Conservation (phyloP, 2,888 invertebrate genomes). For the Tachina grossa region DNA sequence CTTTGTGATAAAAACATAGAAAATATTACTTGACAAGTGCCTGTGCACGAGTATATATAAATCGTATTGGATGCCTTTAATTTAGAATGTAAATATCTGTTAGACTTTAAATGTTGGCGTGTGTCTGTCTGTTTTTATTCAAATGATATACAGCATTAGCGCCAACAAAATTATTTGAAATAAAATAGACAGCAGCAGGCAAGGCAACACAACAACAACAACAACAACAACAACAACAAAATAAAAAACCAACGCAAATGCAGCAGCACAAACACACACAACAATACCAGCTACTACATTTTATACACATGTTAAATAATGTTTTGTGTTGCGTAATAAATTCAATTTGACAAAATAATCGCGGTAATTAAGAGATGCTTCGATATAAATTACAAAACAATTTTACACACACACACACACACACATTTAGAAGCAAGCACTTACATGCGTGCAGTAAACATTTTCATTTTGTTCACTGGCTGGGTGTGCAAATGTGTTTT, state of each 20-base stretch:
- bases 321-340: conserved; percentile 70
- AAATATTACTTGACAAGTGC: not conserved
- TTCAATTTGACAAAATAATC: conserved; percentile 72
- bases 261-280: conserved; percentile 17
- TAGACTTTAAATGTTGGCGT: conserved; percentile 18
- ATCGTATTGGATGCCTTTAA: conserved; percentile 15
- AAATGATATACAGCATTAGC: conserved; percentile 60
- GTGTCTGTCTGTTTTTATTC: conserved; percentile 11
- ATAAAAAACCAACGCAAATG: conserved; percentile 33
- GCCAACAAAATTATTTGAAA: conserved; percentile 53
- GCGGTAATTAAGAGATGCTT: conserved; percentile 72
- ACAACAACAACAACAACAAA: conserved; percentile 12
- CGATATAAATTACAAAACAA: conserved; percentile 72
- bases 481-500: not conserved
- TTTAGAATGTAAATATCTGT: conserved; percentile 13
- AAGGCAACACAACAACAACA: not conserved
- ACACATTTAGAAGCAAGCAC: not conserved
- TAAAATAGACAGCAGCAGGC: conserved; percentile 34
- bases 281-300: conserved; percentile 53
- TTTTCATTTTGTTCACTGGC: not conserved
- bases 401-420: conserved; percentile 46
- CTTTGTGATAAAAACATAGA: not conserved
- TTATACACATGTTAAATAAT: conserved; percentile 71
- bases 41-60: too few relatives aligned
- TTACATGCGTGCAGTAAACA: not conserved